phyloP scores from a whole-genome alignment of 2,797 vertebrate genomes.

The Erithacus rubecula region DNA sequence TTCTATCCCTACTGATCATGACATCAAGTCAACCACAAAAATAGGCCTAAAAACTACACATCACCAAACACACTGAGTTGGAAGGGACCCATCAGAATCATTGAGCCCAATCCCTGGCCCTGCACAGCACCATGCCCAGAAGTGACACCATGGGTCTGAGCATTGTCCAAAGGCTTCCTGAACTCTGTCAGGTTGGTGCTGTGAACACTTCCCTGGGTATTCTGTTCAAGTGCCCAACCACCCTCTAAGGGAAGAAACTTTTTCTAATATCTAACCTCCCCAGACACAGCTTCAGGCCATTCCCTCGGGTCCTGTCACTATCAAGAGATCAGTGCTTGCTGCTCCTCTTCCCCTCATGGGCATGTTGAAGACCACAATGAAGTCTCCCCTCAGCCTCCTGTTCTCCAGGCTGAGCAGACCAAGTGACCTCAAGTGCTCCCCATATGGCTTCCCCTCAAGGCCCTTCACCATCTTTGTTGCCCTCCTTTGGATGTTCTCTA shows the following conservation, averaged over 20 bases:
- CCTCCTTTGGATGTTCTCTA: not conserved
- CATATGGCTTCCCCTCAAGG: accelerated
- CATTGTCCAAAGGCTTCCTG: not conserved
- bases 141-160: accelerated
- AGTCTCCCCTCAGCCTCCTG: not conserved
- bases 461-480: not conserved
- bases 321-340: not conserved
- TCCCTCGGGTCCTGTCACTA: accelerated
- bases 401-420: not conserved
- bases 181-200: not conserved
- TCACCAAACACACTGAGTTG: not conserved
- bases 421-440: not conserved
- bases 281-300: not conserved
- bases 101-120: accelerated
- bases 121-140: not conserved
- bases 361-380: not conserved
- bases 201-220: not conserved
- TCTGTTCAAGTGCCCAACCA: not conserved
- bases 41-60: not conserved
- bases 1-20: not conserved
- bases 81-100: not conserved
- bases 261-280: not conserved
- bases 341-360: not conserved
- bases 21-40: not conserved
- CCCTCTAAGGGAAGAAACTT: not conserved